These are phyloP conservation scores for Orthosia gothica DNA, from an alignment of 2,888 invertebrate species.

Conservation along the genomic window DNA sequence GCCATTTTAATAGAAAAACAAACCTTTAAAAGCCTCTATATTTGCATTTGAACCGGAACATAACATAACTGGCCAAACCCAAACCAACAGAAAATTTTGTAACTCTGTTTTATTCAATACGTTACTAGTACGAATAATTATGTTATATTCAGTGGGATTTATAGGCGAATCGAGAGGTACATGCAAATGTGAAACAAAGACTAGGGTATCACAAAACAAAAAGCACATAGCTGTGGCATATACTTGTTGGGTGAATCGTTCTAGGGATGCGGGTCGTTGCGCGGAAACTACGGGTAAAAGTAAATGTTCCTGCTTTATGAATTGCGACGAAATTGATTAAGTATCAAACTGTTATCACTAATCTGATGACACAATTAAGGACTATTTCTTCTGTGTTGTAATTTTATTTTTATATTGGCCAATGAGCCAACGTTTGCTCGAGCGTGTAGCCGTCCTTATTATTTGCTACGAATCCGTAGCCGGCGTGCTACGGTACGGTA, in stretches of 20 bases:
- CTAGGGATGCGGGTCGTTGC: constrained; percentile 48
- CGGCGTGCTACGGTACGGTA: constrained; percentile 4
- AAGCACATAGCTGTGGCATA: constrained; percentile 49
- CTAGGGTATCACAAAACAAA: constrained; percentile 51
- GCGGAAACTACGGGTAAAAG: not conserved
- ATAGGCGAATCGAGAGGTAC: constrained; percentile 64
- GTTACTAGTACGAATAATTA: constrained; percentile 62
- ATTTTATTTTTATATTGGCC: not conserved
- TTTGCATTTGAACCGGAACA: constrained; percentile 18
- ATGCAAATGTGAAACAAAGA: constrained; percentile 63
- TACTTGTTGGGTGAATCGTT: constrained; percentile 49
- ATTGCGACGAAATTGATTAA: not conserved
- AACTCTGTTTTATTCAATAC: constrained; percentile 70
- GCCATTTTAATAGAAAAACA: constrained; percentile 6
- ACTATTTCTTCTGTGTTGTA: not conserved
- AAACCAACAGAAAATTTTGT: constrained; percentile 21
- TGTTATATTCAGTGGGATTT: constrained; percentile 70
- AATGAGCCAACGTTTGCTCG: not conserved
- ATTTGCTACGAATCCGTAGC: constrained; percentile 12
- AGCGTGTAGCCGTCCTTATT: not conserved
- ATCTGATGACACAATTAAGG: not conserved
- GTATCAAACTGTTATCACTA: not conserved
- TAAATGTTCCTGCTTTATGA: constrained; percentile 7
- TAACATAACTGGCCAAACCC: constrained; percentile 22
- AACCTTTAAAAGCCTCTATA: not conserved